These are phyloP conservation scores for Apotomis capreana DNA, from an alignment of 2,888 invertebrate genomes.

Conservation along the genomic window DNA sequence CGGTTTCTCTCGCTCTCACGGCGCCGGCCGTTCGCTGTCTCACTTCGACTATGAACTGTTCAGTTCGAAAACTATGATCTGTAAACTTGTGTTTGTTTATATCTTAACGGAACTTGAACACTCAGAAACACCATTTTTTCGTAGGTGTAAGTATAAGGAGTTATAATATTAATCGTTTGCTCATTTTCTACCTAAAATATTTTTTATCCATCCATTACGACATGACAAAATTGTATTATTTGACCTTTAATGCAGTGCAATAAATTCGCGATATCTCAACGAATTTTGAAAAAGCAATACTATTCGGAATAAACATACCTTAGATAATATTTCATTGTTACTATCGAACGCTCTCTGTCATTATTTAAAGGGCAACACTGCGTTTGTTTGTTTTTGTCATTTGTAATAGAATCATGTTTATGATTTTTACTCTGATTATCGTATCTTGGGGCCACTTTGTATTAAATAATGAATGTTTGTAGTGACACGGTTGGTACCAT, in stretches of 20 bases:
- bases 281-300: conserved; percentile 77
- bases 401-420: conserved; percentile 41
- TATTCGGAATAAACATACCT: conserved; percentile 48
- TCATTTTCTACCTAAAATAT: conserved; percentile 55
- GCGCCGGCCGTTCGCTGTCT: conserved; percentile 66
- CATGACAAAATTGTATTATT: conserved; percentile 63
- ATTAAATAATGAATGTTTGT: conserved; percentile 44
- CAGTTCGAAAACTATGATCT: conserved; percentile 56
- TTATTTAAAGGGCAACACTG: conserved; percentile 39
- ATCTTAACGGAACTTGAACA: conserved; percentile 47
- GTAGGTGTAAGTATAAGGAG: conserved; percentile 42
- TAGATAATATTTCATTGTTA: conserved; percentile 32
- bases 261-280: conserved; percentile 58
- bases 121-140: conserved; percentile 43
- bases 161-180: conserved; percentile 52
- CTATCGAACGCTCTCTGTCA: conserved; percentile 35
- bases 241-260: conserved; percentile 45
- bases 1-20: conserved; percentile 75
- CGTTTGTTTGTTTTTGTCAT: conserved; percentile 8
- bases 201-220: conserved; percentile 72
- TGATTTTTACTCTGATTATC: conserved; percentile 54
- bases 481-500: conserved; percentile 44
- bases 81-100: conserved; percentile 50
- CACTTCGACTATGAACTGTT: conserved; percentile 61
- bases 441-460: conserved; percentile 67